These are phyloP conservation scores for Kryptolebias marmoratus DNA, from an alignment of 2,113 vertebrate genomes.

Conservation along the genomic window DNA sequence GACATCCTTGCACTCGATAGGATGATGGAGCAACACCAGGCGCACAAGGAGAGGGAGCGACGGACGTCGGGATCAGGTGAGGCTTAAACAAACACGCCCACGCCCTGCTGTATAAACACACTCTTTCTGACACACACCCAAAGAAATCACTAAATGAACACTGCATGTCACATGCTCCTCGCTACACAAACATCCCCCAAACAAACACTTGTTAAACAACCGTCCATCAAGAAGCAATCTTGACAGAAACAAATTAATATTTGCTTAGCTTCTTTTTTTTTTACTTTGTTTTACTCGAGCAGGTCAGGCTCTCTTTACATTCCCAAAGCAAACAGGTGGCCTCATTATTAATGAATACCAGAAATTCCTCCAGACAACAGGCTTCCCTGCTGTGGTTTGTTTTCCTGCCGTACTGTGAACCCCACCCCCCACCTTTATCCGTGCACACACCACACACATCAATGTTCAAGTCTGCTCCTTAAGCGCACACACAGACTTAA, in stretches of 20 bases:
- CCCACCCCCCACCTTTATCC: slow-evolving; percentile 42
- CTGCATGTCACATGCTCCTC: slow-evolving; percentile 15
- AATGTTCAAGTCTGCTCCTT: slow-evolving; percentile 71
- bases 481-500: slow-evolving; percentile 67
- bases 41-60: slow-evolving; percentile 90
- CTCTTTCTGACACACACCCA: not conserved
- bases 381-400: slow-evolving; percentile 47
- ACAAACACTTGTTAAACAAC: slow-evolving; percentile 10
- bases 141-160: slow-evolving; percentile 3
- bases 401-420: slow-evolving; percentile 24
- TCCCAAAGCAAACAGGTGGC: slow-evolving; percentile 47
- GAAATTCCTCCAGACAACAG: slow-evolving; percentile 29
- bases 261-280: slow-evolving; percentile 27
- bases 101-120: slow-evolving; percentile 39
- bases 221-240: slow-evolving; percentile 10
- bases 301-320: slow-evolving; percentile 25
- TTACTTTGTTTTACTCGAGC: slow-evolving; percentile 16
- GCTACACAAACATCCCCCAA: slow-evolving; percentile 29
- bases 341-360: slow-evolving; percentile 33
- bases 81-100: slow-evolving; percentile 51
- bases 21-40: slow-evolving; percentile 94
- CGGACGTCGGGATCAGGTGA: slow-evolving; percentile 88
- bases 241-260: slow-evolving; percentile 14
- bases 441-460: slow-evolving; percentile 63
- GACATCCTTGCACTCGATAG: slow-evolving; percentile 72